Evolutionary conservation across 2,888 invertebrate genomes (phyloP).

Genomic region (Mimumesa dahlbomi): DNA sequence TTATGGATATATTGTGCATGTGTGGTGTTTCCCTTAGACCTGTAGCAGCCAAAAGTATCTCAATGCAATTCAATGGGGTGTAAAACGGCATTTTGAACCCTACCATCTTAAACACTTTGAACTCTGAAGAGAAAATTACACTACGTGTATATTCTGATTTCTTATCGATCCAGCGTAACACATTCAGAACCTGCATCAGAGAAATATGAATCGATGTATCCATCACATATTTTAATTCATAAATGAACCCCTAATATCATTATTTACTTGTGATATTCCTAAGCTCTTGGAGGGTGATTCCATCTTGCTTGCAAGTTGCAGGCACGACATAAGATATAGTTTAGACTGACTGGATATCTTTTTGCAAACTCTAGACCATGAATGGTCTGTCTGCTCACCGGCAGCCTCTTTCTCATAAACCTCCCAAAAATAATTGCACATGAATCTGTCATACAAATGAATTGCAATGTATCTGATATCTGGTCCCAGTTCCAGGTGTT

Average conservation of each 20-base stretch:
- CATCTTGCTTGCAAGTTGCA: slow-evolving; percentile 77
- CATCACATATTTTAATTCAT: too few relatives aligned
- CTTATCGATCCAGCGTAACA: slow-evolving; percentile 65
- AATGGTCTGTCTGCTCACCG: slow-evolving; percentile 12
- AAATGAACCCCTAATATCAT: background rate
- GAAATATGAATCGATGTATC: background rate
- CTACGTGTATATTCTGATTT: slow-evolving; percentile 58
- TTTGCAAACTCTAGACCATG: slow-evolving; percentile 57
- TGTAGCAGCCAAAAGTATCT: slow-evolving; percentile 50
- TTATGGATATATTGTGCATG: slow-evolving; percentile 16
- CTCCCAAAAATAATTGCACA: slow-evolving; percentile 68
- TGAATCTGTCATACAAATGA: slow-evolving; percentile 73
- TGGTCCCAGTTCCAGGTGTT: slow-evolving; percentile 63
- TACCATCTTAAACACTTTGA: slow-evolving; percentile 68
- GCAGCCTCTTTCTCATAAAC: slow-evolving; percentile 41
- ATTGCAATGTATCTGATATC: slow-evolving; percentile 72
- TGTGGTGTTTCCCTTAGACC: slow-evolving; percentile 33
- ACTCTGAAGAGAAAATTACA: slow-evolving; percentile 65
- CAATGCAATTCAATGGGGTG: slow-evolving; percentile 55
- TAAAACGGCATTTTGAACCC: slow-evolving; percentile 53
- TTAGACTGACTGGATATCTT: slow-evolving; percentile 63
- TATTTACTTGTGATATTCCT: slow-evolving; percentile 65
- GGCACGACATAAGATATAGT: slow-evolving; percentile 71
- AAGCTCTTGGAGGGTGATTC: slow-evolving; percentile 65
- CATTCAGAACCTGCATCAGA: slow-evolving; percentile 62